phyloP scores from a whole-genome alignment of 53 echinoderm and acorn worm species.

The Antedon mediterranea region DNA sequence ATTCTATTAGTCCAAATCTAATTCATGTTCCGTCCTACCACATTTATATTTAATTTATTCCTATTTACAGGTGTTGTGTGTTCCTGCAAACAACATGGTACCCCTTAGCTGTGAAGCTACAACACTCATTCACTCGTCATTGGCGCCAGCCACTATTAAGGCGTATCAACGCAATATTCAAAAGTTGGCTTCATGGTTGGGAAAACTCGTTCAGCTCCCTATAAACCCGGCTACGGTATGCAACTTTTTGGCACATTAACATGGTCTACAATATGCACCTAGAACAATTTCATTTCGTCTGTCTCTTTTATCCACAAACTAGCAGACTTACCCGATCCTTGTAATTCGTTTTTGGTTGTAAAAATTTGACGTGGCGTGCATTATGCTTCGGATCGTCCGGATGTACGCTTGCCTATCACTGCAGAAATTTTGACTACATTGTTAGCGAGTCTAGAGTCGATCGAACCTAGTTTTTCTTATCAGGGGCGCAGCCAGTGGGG shows the following conservation, averaged over 20 bases:
- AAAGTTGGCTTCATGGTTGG: conserved; percentile 8
- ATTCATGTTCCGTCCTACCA: not conserved
- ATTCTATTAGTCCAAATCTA: not conserved
- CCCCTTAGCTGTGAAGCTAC: conserved; percentile 1
- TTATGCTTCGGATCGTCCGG: not conserved
- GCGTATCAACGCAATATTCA: not conserved
- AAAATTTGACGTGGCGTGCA: conserved; percentile 13
- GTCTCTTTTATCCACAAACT: conserved; percentile 1
- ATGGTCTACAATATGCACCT: not conserved
- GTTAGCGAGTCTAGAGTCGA: not conserved
- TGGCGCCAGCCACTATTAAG: not conserved
- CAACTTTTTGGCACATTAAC: conserved; percentile 19
- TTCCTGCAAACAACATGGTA: not conserved
- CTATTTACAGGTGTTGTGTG: not conserved
- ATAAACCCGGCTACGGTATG: not conserved
- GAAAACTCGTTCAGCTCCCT: not conserved
- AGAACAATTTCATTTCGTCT: conserved; percentile 11
- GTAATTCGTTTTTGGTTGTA: conserved; percentile 3
- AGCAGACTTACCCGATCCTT: not conserved
- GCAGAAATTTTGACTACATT: not conserved
- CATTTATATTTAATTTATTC: not conserved
- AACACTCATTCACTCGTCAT: conserved; percentile 1
- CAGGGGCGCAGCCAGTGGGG: too few relatives aligned
- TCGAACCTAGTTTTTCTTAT: not conserved
- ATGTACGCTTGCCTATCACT: conserved; percentile 14